Conservation (phyloP, 2,797 vertebrate species). For the Steatocranus sp. region DNA sequence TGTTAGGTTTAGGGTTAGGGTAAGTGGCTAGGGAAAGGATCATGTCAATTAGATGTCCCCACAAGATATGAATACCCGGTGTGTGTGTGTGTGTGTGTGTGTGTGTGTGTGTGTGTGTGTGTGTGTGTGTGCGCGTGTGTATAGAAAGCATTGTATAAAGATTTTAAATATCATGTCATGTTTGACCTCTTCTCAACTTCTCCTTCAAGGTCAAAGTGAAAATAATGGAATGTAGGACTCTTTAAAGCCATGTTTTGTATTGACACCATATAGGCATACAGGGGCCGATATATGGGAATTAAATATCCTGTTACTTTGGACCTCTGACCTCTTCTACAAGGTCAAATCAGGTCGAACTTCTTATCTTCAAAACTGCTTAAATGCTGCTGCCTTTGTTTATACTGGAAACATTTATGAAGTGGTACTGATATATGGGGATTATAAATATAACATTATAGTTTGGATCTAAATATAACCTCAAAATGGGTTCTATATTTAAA, state of each 20-base stretch:
- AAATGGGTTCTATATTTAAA: neutral
- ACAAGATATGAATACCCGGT: neutral
- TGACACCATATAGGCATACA: neutral
- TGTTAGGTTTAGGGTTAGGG: neutral
- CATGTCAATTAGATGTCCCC: too few relatives aligned
- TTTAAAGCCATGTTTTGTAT: neutral
- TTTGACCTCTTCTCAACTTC: neutral
- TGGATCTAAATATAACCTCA: neutral
- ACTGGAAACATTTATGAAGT: neutral
- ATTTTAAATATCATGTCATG: neutral
- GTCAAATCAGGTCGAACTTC: neutral
- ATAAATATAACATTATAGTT: neutral
- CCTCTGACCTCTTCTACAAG: neutral
- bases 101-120: neutral
- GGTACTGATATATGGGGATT: neutral
- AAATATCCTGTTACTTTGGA: neutral
- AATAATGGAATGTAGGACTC: neutral
- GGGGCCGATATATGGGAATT: neutral
- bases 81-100: neutral
- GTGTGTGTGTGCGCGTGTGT: fast-evolving
- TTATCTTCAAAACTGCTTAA: neutral
- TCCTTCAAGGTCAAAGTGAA: neutral
- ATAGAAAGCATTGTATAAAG: neutral
- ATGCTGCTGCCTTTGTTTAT: neutral
- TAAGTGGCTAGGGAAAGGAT: neutral